Base-by-base conservation (phyloP, 2,888 invertebrate genomes). In the Ornithoptera alexandrae region DNA sequence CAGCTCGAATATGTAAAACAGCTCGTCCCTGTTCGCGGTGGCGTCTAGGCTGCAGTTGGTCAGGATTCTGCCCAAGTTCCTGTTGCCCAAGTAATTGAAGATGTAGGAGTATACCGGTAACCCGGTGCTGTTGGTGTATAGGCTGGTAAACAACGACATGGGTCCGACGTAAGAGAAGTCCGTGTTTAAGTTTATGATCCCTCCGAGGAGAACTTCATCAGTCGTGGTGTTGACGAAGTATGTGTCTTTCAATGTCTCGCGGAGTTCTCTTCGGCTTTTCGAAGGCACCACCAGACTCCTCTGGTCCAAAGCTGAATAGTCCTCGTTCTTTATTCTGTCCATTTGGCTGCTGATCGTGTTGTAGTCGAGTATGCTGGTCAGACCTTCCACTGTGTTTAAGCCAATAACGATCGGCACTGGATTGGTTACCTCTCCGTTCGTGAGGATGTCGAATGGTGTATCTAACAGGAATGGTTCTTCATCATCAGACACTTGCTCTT, bases 351-450 rank as follows among this genome's bases (percentile, higher is more conserved):
- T 89, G 0, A 90, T 84, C 0, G 90, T 89, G 53, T 86, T 80
- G 67, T 87, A 89, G 67, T 91, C 89, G 30, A 90, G 77, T 70
- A 88, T 92, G 62, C 87, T 86, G 0, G 90, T 86, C 0, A 94
- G 73, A 0, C 94, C 94, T 81, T 94, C 94, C 0, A 91, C 93
- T 0, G 93, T 93, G 65, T 92, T 94, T 0, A 94, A 80, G 0
- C 94, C 94, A 73, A 93, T 85, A 5, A 94, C 87, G 0, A 89
- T 79, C 0, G 94, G 94, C 8, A 93, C 91, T 0, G 89, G 84
- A 24, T 90, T 81, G 50, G 88, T 86, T 1, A 72, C 68, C 2
- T 77, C 77, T 1, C 82, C 80, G 3, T 77, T 77, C 7, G 78
- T 74, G 17, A 94, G 70, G 12, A 93, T 83, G 59, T 88, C 93